Percentiles rank a stretch among this genome's conserved stretches.
Evolutionary conservation across 2,797 vertebrate species (phyloP).

Genomic region (Notoglanidium macrostoma): DNA sequence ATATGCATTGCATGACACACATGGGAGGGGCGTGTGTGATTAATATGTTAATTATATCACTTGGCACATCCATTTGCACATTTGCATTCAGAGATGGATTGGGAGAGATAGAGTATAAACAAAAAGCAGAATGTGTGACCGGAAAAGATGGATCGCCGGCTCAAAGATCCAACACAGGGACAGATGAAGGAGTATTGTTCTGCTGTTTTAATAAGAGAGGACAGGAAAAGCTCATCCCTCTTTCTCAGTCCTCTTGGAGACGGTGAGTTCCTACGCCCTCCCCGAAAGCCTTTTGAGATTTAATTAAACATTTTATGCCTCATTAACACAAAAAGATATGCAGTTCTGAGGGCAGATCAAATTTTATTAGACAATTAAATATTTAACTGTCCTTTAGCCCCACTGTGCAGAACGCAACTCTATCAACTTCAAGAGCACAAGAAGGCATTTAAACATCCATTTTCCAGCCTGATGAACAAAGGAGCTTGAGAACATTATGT

Average conservation of each 20-base stretch:
- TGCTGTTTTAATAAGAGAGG: constrained; percentile 46
- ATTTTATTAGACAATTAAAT: constrained; percentile 62
- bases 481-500: constrained; percentile 13
- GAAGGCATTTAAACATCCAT: not conserved
- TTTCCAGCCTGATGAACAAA: constrained; percentile 13
- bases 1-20: constrained; percentile 37
- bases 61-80: constrained; percentile 32
- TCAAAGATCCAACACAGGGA: not conserved
- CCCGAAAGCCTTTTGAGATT: constrained; percentile 64
- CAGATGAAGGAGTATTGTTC: constrained; percentile 7
- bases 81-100: constrained; percentile 11
- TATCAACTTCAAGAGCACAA: constrained; percentile 16
- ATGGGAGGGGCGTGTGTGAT: constrained; percentile 30
- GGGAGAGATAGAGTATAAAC: constrained; percentile 53
- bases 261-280: constrained; percentile 54
- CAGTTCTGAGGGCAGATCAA: constrained; percentile 43
- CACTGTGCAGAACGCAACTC: not conserved
- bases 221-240: constrained; percentile 43
- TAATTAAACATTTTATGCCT: constrained; percentile 67
- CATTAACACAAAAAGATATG: constrained; percentile 60
- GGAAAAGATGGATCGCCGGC: constrained; percentile 17
- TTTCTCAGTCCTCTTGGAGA: constrained; percentile 9
- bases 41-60: constrained; percentile 42
- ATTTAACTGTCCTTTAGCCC: constrained; percentile 43
- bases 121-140: constrained; percentile 17